Conservation (phyloP, 2,113 vertebrate genomes). For the Dinomys branickii region DNA sequence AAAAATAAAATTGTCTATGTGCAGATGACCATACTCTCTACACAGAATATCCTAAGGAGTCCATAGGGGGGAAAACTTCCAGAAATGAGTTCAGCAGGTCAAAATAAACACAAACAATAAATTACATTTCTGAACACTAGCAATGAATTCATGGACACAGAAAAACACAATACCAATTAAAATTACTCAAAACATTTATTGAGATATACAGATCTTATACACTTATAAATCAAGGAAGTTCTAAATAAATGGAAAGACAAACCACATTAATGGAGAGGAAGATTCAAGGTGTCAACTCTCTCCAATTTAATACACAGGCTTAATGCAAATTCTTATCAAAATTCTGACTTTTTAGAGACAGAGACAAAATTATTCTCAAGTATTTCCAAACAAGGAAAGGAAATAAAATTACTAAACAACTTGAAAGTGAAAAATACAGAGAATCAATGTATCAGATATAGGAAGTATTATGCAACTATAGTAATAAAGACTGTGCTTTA, state of each 20-base stretch:
- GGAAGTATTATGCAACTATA: background rate
- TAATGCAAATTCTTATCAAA: background rate
- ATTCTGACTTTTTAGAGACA: background rate
- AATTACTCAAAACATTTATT: background rate
- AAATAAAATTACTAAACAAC: background rate
- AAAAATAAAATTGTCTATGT: background rate
- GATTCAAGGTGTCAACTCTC: background rate
- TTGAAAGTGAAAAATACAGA: background rate
- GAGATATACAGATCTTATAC: too few relatives aligned
- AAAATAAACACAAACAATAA: background rate
- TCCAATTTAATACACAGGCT: background rate
- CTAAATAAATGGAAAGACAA: background rate
- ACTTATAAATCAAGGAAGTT: background rate
- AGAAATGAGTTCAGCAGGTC: background rate
- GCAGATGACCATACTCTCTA: background rate
- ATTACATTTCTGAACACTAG: background rate
- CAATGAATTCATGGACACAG: background rate
- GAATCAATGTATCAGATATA: background rate
- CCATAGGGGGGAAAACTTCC: background rate
- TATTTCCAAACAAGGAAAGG: background rate
- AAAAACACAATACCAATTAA: background rate
- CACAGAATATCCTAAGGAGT: background rate
- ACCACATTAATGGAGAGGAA: background rate
- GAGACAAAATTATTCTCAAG: background rate
- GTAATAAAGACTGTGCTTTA: background rate